Evolutionary conservation across 2,888 invertebrate genomes (phyloP).

Genomic region (Melinaea menophilus): DNA sequence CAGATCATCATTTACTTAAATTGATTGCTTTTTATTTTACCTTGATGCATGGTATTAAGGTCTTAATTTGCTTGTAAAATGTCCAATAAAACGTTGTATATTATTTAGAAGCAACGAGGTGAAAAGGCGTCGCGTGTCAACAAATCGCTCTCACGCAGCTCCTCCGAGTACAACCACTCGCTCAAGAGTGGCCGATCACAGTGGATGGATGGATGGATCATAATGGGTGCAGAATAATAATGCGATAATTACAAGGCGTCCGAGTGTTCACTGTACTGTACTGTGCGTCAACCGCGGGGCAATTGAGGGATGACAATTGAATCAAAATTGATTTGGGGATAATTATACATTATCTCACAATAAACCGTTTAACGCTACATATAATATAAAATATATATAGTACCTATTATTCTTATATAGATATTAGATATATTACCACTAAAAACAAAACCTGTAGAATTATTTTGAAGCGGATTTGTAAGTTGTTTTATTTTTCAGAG

Average conservation of each 20-base stretch:
- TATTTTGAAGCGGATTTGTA: not conserved
- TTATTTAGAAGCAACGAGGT: constrained; percentile 33
- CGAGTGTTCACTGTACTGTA: constrained; percentile 29
- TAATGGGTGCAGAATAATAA: constrained; percentile 36
- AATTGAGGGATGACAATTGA: constrained; percentile 9
- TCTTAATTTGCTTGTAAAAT: constrained; percentile 9
- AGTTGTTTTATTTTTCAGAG: constrained; percentile 30
- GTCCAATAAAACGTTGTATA: constrained; percentile 2
- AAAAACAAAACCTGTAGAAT: too few species aligned
- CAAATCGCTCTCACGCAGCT: constrained; percentile 41
- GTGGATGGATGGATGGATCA: constrained; percentile 25
- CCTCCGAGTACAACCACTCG: constrained; percentile 34
- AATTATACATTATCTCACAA: not conserved
- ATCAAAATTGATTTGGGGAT: not conserved
- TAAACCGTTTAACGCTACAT: too few species aligned
- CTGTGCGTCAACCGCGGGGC: constrained; percentile 28
- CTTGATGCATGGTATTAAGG: constrained; percentile 12
- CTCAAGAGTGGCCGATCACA: constrained; percentile 30
- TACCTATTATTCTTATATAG: too few species aligned
- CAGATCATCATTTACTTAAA: not conserved
- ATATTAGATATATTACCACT: too few species aligned
- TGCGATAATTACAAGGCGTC: constrained; percentile 37
- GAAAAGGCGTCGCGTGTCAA: constrained; percentile 41
- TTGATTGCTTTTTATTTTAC: not conserved
- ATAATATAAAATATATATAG: too few species aligned